A percentile compares a stretch with the other conserved stretches of the same genome.
These are phyloP conservation scores for Caiman crocodilus DNA, from an alignment of 2,797 vertebrate species.

Conservation along the genomic window DNA sequence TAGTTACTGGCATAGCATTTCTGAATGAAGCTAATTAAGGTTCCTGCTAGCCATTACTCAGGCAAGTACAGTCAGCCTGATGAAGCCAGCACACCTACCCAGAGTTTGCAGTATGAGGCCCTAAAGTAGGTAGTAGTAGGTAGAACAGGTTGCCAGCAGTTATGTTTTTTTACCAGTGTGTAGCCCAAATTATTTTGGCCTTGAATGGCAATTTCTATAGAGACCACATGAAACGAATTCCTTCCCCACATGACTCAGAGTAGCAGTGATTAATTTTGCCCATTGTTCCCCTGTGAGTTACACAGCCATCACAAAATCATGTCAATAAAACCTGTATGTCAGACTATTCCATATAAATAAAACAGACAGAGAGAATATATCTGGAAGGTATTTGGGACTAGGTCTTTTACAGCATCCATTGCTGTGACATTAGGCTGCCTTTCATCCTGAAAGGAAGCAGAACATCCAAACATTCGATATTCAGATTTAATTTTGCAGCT, in stretches of 20 bases:
- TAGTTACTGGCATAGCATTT: not conserved
- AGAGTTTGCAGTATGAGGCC: not conserved
- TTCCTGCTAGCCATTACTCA: not conserved
- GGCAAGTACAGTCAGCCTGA: not conserved
- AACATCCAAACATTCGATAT: not conserved
- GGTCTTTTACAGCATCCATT: not conserved
- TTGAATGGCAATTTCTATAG: not conserved
- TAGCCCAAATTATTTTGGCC: not conserved
- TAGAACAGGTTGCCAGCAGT: not conserved
- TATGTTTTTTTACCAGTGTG: not conserved
- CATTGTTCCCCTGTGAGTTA: conserved; percentile 29
- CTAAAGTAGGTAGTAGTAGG: not conserved
- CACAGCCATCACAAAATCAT: too few relatives aligned
- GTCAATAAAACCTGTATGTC: too few relatives aligned
- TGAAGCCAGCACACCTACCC: not conserved
- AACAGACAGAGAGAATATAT: not conserved
- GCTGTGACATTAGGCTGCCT: not conserved
- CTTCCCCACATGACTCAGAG: not conserved
- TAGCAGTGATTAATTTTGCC: conserved; percentile 41
- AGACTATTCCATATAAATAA: too few relatives aligned
- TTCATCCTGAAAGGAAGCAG: conserved; percentile 18
- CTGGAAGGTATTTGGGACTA: conserved; percentile 29
- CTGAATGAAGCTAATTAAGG: conserved; percentile 17
- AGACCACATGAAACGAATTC: not conserved
- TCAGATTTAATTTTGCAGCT: conserved; percentile 39